Evolutionary conservation across 2,797 vertebrate genomes (phyloP), one percentile per base, ranked within the genome.

Genomic region (Hypotaenidia okinawae): DNA sequence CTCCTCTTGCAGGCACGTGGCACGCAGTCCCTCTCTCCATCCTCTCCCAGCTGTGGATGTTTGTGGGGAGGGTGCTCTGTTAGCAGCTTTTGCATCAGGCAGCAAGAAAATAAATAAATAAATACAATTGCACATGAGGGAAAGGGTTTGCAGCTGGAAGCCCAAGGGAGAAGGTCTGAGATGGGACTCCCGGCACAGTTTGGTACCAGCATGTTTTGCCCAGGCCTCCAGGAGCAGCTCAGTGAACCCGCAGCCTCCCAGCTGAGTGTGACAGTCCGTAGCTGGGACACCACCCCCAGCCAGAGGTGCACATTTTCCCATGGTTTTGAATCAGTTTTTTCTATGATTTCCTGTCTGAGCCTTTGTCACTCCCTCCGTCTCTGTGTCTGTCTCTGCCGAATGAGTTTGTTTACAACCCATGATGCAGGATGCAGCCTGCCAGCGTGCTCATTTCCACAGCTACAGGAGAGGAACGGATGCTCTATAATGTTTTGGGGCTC

Each of bases 71-170:
- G 32, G 27, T 23, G 80, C 67, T 75, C 54, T 43, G 33, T 25
- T 77, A 95, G 94, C 95, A 96, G 93, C 93, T 92, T 45, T 94
- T 69, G 84, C 84, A 41, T 84, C 76, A 63, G 70, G 86, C 82
- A 96, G 84, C 77, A 33, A 93, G 87, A 79, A 68, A 96, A 96
- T 97, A 97, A 95, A 96, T 97, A 97, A 92, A 96, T 93, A 97
- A 94, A 94, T 95, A 94, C 3, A 30, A 86, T 82, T 95, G 82
- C 90, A 94, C 67, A 23, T 27, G 39, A 64, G 52, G 70, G 69
- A 61, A 66, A 59, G 63, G 41, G 18, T 84, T 17, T 37, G 52
- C 61, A 91, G 57, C 70, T 86, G 95, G 93, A 81, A 96, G 93
- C 92, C 90, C 39, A 0, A 25, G 62, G 43, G 67, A 87, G 58